phyloP scores from a whole-genome alignment of 1,140 invertebrate species.

The Globodera rostochiensis region DNA sequence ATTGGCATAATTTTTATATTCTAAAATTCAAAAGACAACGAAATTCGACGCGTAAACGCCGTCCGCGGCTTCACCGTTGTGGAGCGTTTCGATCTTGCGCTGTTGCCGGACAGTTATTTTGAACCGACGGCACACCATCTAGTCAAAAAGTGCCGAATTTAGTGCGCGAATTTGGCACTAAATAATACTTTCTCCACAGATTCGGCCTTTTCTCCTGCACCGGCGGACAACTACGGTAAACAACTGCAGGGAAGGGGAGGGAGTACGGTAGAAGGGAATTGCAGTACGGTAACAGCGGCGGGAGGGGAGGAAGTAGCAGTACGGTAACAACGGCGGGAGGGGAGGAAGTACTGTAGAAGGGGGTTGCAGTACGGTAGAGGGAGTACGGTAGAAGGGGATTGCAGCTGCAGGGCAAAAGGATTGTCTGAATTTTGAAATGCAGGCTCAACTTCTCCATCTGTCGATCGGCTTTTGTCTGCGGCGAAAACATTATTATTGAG shows the following conservation, averaged over 20 bases:
- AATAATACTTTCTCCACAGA: neutral
- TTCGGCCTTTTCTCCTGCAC: slow-evolving; percentile 44
- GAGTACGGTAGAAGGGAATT: too few species aligned
- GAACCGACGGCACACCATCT: slow-evolving; percentile 30
- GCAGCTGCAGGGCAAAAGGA: too few species aligned
- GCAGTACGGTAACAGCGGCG: too few species aligned
- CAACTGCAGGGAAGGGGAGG: too few species aligned
- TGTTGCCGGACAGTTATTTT: slow-evolving; percentile 33
- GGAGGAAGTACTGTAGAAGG: too few species aligned
- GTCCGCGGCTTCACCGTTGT: slow-evolving; percentile 38
- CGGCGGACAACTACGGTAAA: slow-evolving; percentile 19
- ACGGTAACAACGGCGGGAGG: too few species aligned
- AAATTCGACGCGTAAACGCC: slow-evolving; percentile 25
- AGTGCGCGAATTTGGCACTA: neutral
- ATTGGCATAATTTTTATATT: neutral
- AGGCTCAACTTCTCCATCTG: slow-evolving; percentile 39
- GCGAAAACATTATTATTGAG: slow-evolving; percentile 45
- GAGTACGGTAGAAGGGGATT: neutral
- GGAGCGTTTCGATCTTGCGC: slow-evolving; percentile 39
- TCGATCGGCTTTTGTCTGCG: slow-evolving; percentile 41
- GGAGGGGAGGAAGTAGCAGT: too few species aligned
- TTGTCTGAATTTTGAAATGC: neutral
- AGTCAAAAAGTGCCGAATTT: slow-evolving; percentile 28
- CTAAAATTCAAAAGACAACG: slow-evolving; percentile 19
- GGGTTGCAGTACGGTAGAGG: too few species aligned